Evolutionary conservation across 2,797 vertebrate genomes (phyloP).

Genomic region (Erethizon dorsatum): DNA sequence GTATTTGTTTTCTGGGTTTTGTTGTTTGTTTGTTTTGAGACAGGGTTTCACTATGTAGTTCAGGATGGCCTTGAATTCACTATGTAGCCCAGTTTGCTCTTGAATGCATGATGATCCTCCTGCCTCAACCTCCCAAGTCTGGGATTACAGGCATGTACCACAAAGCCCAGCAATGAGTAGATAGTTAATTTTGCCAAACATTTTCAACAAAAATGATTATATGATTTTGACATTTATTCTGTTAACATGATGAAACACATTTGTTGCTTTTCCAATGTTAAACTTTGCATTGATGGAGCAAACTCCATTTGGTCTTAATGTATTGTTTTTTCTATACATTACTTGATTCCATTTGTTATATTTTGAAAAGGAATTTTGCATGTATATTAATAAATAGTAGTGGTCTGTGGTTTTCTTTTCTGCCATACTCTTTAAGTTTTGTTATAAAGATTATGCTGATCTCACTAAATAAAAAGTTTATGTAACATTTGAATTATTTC

Average conservation of each 20-base stretch:
- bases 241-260: background rate
- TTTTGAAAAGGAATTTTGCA: conserved; percentile 12
- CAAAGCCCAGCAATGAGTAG: too few relatives aligned
- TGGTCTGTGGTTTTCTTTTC: background rate
- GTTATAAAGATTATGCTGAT: background rate
- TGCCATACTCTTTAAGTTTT: background rate
- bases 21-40: too few relatives aligned
- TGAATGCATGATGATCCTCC: too few relatives aligned
- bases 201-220: background rate
- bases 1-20: too few relatives aligned
- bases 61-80: too few relatives aligned
- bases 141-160: too few relatives aligned
- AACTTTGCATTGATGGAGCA: background rate
- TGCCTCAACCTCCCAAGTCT: too few relatives aligned
- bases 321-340: background rate
- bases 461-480: background rate
- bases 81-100: too few relatives aligned
- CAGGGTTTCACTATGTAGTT: too few relatives aligned
- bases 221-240: conserved; percentile 24
- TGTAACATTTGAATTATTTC: background rate
- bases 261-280: background rate
- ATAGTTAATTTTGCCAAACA: conserved; percentile 10
- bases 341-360: background rate
- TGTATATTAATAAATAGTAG: background rate
- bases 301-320: background rate